These are phyloP conservation scores for Gila orcuttii DNA, from an alignment of 2,113 vertebrate genomes.

Conservation along the genomic window DNA sequence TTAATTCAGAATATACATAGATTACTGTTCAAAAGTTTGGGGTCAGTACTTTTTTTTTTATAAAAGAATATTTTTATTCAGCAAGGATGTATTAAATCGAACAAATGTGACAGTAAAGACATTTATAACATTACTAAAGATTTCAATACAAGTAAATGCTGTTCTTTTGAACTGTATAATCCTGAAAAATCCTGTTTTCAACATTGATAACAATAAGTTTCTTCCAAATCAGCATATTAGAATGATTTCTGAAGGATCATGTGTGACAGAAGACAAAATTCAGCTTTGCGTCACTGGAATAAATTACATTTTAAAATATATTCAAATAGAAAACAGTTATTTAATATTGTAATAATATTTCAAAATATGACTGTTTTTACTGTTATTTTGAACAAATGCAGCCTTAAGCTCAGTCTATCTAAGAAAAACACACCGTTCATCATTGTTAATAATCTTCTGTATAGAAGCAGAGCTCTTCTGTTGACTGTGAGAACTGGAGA, in stretches of 20 bases:
- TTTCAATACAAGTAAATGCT: neutral
- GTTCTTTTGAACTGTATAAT: too few relatives aligned
- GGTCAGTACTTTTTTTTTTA: too few relatives aligned
- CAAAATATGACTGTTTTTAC: neutral
- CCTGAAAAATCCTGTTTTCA: neutral
- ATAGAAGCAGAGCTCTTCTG: neutral
- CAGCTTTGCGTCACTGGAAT: too few relatives aligned
- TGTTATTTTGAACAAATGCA: neutral
- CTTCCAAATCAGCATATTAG: too few relatives aligned
- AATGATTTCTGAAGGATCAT: neutral
- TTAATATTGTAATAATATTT: too few relatives aligned
- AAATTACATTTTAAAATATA: too few relatives aligned
- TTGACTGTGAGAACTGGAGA: slow-evolving; percentile 21
- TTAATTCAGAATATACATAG: neutral
- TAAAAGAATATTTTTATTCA: neutral
- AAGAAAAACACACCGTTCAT: neutral
- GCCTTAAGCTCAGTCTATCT: too few relatives aligned
- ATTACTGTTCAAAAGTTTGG: too few relatives aligned
- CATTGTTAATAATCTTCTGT: neutral
- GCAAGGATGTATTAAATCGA: neutral
- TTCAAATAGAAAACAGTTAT: too few relatives aligned
- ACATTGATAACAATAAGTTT: neutral
- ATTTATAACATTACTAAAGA: neutral
- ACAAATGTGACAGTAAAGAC: neutral
- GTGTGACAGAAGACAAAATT: too few relatives aligned